Base-by-base conservation (phyloP, 2,888 invertebrate species). In the Pollenia angustigena region DNA sequence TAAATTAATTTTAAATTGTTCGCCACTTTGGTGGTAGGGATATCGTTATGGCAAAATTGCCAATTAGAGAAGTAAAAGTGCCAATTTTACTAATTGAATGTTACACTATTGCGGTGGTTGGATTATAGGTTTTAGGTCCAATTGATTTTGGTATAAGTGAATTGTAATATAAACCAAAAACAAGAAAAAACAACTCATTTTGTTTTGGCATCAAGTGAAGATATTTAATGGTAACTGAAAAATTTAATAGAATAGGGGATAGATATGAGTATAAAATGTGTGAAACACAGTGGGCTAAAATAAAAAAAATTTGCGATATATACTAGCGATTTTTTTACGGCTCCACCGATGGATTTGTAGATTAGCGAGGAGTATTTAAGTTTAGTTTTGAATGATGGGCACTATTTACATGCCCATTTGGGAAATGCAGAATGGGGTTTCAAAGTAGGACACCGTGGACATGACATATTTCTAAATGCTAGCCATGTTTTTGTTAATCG, bases 51-150 rank as follows among this genome's bases (percentile, higher is more conserved):
- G 32, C 68, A 16, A 81, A 84, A 81, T 68, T 83, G 60, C 56
- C 81, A 84, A 84, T 87, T 87, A 87, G 71, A 60, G 40, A 16
- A 23, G 10, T 58, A 23, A 44, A 72, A 76, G 72, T 82, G 86
- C 48, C 83, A 84, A 87, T 87, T 87, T 87, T n/a, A 54, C 84
- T 81, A 87, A 87, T 87, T 87, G 83, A 83, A 87, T 78, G 83
- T 84, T 84, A 78, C 83, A 80, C 69, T 74, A 78, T 83, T 68
- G 44, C 42, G 44, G 52, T 62, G 50, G 40, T 78, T 54, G 54
- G 66, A 84, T 86, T 83, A 86, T 60, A 76, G 75, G 64, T 80
- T 81, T 81, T 32, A 74, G 68, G 23, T 72, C 54, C 81, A 81
- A 62, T 72, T 76, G 42, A 78, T 68, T 72, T 76, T 71, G 50